Evolutionary conservation across 2,888 invertebrate species (phyloP), one percentile per base, ranked within the genome.

Genomic region (Chouioia cunea): DNA sequence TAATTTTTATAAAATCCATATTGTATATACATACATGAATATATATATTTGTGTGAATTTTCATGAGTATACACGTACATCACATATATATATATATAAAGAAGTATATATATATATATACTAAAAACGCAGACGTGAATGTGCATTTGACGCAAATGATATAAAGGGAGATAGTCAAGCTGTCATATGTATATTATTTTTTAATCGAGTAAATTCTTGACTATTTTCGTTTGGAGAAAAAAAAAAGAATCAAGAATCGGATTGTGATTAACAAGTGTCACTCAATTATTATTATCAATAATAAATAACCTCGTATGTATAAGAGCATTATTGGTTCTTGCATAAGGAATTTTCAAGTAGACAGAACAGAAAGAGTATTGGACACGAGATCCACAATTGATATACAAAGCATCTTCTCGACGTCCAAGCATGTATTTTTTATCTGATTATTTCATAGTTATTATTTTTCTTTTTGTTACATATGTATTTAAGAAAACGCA

Each of bases 1-100:
- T 73, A 73, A 73, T 71, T 73, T 73, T 73, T 68, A 71, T 73
- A 73, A 71, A 73, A 71, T 68, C 60, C 65, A 63, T 68, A 73
- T 46, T 68, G 50, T 64, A 69, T 50, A 65, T 65, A 62, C 57
- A 67, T 36, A 65, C 53, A 58, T 8, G 16, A 12, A 8, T 36
- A 53, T 62, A 62, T 59, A 58, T 63, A 64, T 68, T 57, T 70
- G 65, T 73, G 67, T 70, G 60, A 70, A 65, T 10, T 64, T 73
- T 67, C 60, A 67, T 73, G 64, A 63, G 64, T 70, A 69, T 58
- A 64, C 50, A 59, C 58, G 64, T 59, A 54, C 15, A 62, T 54
- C 16, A 57, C 62, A 50, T 18, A 62, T 69, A 65, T 62, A 65
- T 69, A 69, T 48, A 57, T 73, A n/a, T n/a, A n/a, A n/a, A n/a